phyloP scores from a whole-genome alignment of 2,797 vertebrate genomes.

The Kryptopterus vitreolus region DNA sequence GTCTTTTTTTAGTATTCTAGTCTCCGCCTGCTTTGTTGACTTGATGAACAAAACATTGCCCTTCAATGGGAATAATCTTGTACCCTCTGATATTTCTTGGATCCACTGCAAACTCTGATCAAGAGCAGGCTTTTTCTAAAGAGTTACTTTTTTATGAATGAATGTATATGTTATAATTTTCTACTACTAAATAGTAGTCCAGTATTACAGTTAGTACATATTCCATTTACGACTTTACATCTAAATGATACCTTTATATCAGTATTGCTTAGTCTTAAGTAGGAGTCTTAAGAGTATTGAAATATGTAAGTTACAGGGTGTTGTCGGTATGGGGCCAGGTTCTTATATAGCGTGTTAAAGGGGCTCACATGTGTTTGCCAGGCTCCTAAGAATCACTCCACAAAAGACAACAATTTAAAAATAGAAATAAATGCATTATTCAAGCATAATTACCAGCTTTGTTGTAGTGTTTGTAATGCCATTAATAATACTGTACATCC shows the following conservation, averaged over 20 bases:
- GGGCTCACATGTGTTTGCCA: constrained; percentile 10
- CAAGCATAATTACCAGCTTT: constrained; percentile 74
- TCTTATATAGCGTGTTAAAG: constrained; percentile 6
- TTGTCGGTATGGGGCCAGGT: not conserved
- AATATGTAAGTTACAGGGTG: not conserved
- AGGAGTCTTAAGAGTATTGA: not conserved
- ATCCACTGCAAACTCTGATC: not conserved
- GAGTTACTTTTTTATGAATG: not conserved
- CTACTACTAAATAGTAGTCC: not conserved
- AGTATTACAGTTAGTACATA: not conserved
- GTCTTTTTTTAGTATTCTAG: not conserved
- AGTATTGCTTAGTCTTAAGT: not conserved
- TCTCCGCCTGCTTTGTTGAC: not conserved
- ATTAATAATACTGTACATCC: constrained; percentile 77
- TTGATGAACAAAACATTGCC: not conserved
- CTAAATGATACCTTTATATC: not conserved
- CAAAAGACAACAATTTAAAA: constrained; percentile 59
- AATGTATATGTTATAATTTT: not conserved
- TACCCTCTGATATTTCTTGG: not conserved
- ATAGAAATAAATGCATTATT: constrained; percentile 71
- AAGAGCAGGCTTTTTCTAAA: not conserved
- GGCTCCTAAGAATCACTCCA: constrained; percentile 49
- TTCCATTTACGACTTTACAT: not conserved
- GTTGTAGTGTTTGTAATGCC: constrained; percentile 76
- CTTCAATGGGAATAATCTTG: not conserved